Conservation (phyloP, 92 coral and sea anemone species). For the Chrysogorgia sp. region DNA sequence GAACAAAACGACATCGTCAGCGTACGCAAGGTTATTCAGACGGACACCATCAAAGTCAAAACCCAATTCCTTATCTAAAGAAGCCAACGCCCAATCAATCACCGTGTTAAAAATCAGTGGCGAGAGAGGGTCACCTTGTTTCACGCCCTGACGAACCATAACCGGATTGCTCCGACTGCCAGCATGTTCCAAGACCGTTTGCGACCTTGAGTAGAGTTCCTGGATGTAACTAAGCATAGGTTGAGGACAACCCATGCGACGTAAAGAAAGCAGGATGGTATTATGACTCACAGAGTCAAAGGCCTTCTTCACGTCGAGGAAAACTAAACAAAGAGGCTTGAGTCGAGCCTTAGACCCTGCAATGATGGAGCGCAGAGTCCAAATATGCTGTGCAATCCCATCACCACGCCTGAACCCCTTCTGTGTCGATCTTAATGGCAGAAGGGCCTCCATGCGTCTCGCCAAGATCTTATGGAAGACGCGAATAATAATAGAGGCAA, state of each 20-base stretch:
- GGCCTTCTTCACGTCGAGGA: slow-evolving; percentile 22
- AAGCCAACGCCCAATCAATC: not conserved
- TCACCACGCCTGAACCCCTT: slow-evolving; percentile 22
- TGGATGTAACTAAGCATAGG: slow-evolving; percentile 4
- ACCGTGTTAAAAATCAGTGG: not conserved
- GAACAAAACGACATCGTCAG: not conserved
- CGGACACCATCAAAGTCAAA: not conserved
- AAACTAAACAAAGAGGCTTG: not conserved
- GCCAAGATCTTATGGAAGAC: slow-evolving; percentile 16
- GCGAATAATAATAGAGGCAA: not conserved
- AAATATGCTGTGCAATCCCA: slow-evolving; percentile 14
- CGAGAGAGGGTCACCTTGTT: not conserved
- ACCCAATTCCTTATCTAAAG: not conserved
- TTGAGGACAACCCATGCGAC: slow-evolving; percentile 10
- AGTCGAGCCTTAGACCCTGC: not conserved
- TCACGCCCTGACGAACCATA: slow-evolving; percentile 4
- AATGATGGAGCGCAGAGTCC: not conserved
- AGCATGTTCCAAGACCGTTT: not conserved
- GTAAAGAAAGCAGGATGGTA: not conserved
- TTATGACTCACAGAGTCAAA: slow-evolving; percentile 25
- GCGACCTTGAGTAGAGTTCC: not conserved
- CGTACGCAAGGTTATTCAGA: not conserved
- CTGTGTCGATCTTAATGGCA: not conserved
- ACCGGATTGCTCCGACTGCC: not conserved
- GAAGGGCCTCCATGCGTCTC: not conserved